Conservation (phyloP, 1,140 invertebrate genomes). For the Drosophila sucinea region DNA sequence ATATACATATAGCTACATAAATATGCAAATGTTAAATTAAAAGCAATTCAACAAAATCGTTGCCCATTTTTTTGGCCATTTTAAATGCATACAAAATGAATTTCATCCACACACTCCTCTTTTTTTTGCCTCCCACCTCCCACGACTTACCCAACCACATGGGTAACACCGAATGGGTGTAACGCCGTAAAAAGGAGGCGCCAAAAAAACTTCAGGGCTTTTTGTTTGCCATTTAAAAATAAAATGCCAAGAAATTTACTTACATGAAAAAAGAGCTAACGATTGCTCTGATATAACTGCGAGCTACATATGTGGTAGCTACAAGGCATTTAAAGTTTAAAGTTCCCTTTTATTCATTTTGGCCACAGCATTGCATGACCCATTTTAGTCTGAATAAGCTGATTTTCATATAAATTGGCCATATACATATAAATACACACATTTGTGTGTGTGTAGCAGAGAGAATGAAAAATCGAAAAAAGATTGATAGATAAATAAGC, state of each 20-base stretch:
- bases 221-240: constrained; percentile 64
- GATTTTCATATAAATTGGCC: constrained; percentile 59
- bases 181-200: constrained; percentile 15
- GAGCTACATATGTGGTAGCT: constrained; percentile 25
- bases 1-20: constrained; percentile 6
- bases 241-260: constrained; percentile 46
- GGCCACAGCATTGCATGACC: constrained; percentile 34
- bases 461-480: not conserved
- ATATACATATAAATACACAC: constrained; percentile 24
- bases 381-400: constrained; percentile 45
- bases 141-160: constrained; percentile 14
- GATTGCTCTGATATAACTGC: constrained; percentile 9
- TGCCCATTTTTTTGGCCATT: constrained; percentile 47
- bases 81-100: constrained; percentile 54
- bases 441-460: not conserved
- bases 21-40: constrained; percentile 60
- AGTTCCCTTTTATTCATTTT: constrained; percentile 31
- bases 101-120: not conserved
- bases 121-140: constrained; percentile 14
- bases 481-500: constrained; percentile 22
- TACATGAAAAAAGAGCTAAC: constrained; percentile 10
- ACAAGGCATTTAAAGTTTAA: constrained; percentile 47
- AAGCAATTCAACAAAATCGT: constrained; percentile 51
- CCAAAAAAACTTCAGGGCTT: constrained; percentile 49
- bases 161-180: constrained; percentile 50